Evolutionary conservation across 2,888 invertebrate species (phyloP), one percentile per base, ranked within the genome.

Genomic region (Andrena marginata): DNA sequence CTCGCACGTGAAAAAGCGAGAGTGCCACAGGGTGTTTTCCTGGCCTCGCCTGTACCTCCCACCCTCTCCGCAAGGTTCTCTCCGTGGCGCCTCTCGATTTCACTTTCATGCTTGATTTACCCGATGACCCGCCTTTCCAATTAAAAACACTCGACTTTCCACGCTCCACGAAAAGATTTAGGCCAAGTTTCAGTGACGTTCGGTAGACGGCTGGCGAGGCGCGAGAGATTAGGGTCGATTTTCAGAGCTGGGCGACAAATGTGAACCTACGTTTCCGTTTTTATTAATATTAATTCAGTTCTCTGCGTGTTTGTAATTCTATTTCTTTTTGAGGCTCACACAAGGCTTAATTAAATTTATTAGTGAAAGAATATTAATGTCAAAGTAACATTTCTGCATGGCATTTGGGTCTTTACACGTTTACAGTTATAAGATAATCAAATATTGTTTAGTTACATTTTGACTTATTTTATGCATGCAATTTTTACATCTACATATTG

Each of bases 21-120:
- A 87, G 88, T 88, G 70, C 48, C 77, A 7, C 2, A 59, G 26
- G 67, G 69, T 68, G 71, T 77, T 84, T 73, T 77, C 59, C 69
- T 29, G 13, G 65, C 31, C 2, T 48, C 51, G 68, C 70, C n/a
- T 62, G 54, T 81, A 20, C 29, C 59, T 20, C 31, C 63, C 75
- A 33, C 33, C 33, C 33, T 29, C 49, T 10, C 35, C 10, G 0
- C n/a, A 23, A 7, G 10, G 20, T 49, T 42, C 60, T 54, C 7
- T 16, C 42, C n/a, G 42, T 74, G 68, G 64, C 77, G 69, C 59
- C 80, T 74, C 82, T 80, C 83, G 82, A 82, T 88, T 84, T 87
- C 89, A 89, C 88, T 87, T 87, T 87, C 88, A 85, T 85, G 82
- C 80, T 82, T 88, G 76, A 87, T 87, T 86, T 85, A 77, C 68